Evolutionary conservation across 2,888 invertebrate species (phyloP), one percentile per base, ranked within the genome.

Genomic region (Corbicula japonica): DNA sequence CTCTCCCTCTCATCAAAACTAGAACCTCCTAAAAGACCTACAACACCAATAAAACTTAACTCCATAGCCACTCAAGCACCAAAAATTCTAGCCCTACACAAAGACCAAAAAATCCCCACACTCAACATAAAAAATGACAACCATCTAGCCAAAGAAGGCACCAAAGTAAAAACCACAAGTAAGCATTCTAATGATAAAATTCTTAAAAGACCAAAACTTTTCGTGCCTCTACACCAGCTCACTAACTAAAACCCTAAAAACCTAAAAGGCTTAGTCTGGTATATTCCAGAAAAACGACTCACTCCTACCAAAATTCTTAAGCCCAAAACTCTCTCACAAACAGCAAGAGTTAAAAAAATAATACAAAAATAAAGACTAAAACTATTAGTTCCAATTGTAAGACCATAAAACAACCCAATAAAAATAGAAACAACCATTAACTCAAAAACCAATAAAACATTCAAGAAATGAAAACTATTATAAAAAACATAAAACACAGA

Each of bases 1-100:
- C 93, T 96, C 94, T 95, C 96, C 96, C 88, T 95, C 90, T 0
- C 95, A 8, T 15, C 6, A 8, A 52, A 1, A 52, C 10, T 52
- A 10, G 26, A 12, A 26, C 52, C 52, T 26, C 23, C 30, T 4
- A 52, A 1, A 8, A 52, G 6, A 2, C 18, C 18, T 10, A 52
- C 18, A 1, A 21, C 5, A 1, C 52, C 26, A 12, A 52, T 26
- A n/a, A 52, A n/a, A 26, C 21, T 0, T 2, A 52, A 26, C 15
- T 52, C 52, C 52, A 52, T 23, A 12, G 12, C 2, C 1, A 26
- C 26, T 18, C 52, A 52, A n/a, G 30, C 1, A 1, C 18, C 4
- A 1, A 52, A 26, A 23, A 52, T 21, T 1, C 52, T 26, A 1
- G 12, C 23, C 5, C 52, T 21, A 1, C 5, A 0, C 26, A 12